Conservation (phyloP, 2,888 invertebrate genomes). For the Lepeophtheirus nordmannii region DNA sequence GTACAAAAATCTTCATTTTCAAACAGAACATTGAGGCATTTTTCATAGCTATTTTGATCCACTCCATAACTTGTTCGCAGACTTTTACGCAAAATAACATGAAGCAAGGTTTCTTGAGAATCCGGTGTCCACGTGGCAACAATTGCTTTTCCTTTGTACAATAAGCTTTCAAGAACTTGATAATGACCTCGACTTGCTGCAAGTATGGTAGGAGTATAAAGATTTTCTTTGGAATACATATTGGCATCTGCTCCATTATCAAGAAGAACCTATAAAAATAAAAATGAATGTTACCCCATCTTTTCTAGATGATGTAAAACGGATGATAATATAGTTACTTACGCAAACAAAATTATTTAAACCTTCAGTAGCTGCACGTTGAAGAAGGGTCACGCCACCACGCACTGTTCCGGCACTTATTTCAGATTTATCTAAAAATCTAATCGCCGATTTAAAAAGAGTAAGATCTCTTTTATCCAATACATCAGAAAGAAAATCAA, state of each 20-base stretch:
- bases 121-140: slow-evolving; percentile 37
- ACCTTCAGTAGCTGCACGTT: slow-evolving; percentile 27
- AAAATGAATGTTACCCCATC: too few species aligned
- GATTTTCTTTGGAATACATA: slow-evolving; percentile 29
- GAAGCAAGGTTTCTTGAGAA: slow-evolving; percentile 27
- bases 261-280: slow-evolving; percentile 37
- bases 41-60: not conserved
- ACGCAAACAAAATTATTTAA: slow-evolving; percentile 39
- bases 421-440: not conserved
- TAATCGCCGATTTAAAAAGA: not conserved
- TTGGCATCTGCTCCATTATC: slow-evolving; percentile 47
- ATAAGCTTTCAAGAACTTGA: slow-evolving; percentile 46
- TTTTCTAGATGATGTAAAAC: too few species aligned
- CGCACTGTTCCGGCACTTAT: not conserved
- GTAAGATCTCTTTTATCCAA: not conserved
- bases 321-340: too few species aligned
- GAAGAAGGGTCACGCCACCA: slow-evolving; percentile 25
- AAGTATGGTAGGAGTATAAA: slow-evolving; percentile 26
- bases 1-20: not conserved
- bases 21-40: not conserved
- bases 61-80: not conserved
- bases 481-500: not conserved
- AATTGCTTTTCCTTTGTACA: slow-evolving; percentile 48
- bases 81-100: slow-evolving; percentile 12
- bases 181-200: slow-evolving; percentile 26